Evolutionary conservation across 2,797 vertebrate species (phyloP).

Genomic region (Cirrhinus molitorella): DNA sequence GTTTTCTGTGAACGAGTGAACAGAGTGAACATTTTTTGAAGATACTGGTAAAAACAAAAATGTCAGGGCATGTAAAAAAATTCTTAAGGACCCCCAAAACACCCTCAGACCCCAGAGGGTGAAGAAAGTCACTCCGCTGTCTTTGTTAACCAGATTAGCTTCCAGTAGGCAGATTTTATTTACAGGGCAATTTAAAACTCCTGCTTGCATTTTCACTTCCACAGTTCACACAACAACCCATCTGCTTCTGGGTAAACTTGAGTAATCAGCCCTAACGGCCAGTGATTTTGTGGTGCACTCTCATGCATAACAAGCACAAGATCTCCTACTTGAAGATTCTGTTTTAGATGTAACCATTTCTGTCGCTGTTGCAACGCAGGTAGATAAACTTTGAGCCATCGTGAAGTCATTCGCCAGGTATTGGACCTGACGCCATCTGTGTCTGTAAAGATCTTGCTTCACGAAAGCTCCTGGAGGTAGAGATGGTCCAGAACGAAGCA

Average conservation of each 20-base stretch:
- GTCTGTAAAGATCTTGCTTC: constrained; percentile 13
- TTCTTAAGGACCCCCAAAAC: too few relatives aligned
- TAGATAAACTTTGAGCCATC: not conserved
- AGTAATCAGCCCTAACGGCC: constrained; percentile 26
- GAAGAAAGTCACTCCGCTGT: too few relatives aligned
- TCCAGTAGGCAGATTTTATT: too few relatives aligned
- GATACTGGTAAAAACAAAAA: too few relatives aligned
- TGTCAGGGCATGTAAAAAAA: too few relatives aligned
- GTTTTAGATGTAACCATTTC: not conserved
- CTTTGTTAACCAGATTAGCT: too few relatives aligned
- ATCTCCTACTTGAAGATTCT: not conserved
- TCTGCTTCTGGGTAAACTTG: constrained; percentile 3
- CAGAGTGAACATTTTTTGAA: too few relatives aligned
- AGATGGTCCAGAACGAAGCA: not conserved
- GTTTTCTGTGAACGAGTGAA: too few relatives aligned
- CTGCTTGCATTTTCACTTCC: too few relatives aligned
- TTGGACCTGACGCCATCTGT: not conserved
- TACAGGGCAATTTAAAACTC: too few relatives aligned
- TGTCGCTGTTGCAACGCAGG: not conserved
- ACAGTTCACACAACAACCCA: too few relatives aligned
- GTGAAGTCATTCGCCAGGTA: not conserved
- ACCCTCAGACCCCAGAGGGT: too few relatives aligned
- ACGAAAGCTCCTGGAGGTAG: constrained; percentile 17
- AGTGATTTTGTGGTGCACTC: constrained; percentile 12
- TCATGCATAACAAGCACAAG: constrained; percentile 1